Percentiles rank a stretch among this genome's conserved stretches.
Conservation (phyloP, 92 coral and sea anemone genomes). For the Porites lobata region DNA sequence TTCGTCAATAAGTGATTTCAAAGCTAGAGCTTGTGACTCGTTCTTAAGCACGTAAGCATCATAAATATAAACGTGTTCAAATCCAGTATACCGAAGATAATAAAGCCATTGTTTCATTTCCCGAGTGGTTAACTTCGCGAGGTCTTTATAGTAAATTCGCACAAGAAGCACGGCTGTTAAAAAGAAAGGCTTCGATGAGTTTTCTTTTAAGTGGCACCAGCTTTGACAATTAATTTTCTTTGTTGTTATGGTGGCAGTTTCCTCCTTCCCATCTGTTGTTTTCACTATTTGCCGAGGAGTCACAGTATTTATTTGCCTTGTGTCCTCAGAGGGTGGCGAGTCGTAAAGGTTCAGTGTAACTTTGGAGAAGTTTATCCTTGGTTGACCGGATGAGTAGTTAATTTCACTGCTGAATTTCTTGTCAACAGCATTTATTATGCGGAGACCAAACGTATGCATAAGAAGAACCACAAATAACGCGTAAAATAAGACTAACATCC, state of each 20-base stretch:
- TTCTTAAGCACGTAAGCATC: slow-evolving; percentile 67
- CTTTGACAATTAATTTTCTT: slow-evolving; percentile 21
- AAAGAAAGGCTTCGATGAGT: slow-evolving; percentile 60
- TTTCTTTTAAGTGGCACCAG: slow-evolving; percentile 68
- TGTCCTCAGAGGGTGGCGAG: neutral
- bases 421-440: neutral
- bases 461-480: neutral
- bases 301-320: neutral
- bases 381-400: neutral
- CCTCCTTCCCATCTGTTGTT: neutral
- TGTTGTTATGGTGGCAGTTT: neutral
- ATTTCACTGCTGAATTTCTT: neutral
- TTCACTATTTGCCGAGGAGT: neutral
- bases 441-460: neutral
- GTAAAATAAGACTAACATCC: neutral
- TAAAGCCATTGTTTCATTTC: slow-evolving; percentile 74
- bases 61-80: slow-evolving; percentile 73
- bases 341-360: neutral
- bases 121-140: slow-evolving; percentile 65
- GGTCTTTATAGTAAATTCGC: slow-evolving; percentile 61
- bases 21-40: slow-evolving; percentile 70
- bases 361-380: neutral
- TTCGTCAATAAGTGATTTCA: slow-evolving; percentile 49
- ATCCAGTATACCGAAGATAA: slow-evolving; percentile 72
- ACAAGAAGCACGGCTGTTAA: slow-evolving; percentile 78